Base-by-base conservation (phyloP, 2,888 invertebrate species). In the Apodemia zela region DNA sequence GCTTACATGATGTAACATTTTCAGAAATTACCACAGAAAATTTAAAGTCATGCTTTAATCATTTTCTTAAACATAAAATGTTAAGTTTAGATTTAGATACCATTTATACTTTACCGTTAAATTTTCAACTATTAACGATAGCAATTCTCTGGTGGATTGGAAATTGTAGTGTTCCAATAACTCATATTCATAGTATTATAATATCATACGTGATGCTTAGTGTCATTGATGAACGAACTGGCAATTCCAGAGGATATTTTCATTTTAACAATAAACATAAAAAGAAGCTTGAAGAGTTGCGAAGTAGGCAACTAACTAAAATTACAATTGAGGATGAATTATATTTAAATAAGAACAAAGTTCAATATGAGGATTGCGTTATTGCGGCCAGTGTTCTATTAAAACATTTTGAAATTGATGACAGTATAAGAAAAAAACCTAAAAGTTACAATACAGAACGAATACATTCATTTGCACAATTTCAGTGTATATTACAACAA, bases 391-490 rank as follows among this genome's bases (percentile, higher is more conserved):
- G 92, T 72, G 89, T 89, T 64, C 84, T 95, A 25, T 76, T 94
- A 60, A 82, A 88, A 65, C 93, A 93, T 79, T 95, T 94, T 78
- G 89, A 93, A 75, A 82, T 94, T 60, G 92, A 94, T 74, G 80
- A 86, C 8, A 93, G 92, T 73, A 82, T 95, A 63, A 81, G 78
- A 68, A 85, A 80, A 62, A 93, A 87, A 71, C 89, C 92, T 0
- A 94, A 93, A 73, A 86, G 87, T 65, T 95, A 93, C 79, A 93
- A 94, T 71, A 73, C 82, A 2, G 87, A 81, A 63, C 87, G 93
- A 67, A 91, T 95, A 69, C 95, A 95, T 72, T 83, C 84, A 7
- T 95, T 94, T 78, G 93, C 95, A 2, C 93, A 94, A 75, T 94
- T 95, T 75, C 96, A 95, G 77, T 93, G 93, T 80, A 93, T 93